phyloP scores from a whole-genome alignment of 1,140 invertebrate genomes.

The Pseudomyrmex sp. region DNA sequence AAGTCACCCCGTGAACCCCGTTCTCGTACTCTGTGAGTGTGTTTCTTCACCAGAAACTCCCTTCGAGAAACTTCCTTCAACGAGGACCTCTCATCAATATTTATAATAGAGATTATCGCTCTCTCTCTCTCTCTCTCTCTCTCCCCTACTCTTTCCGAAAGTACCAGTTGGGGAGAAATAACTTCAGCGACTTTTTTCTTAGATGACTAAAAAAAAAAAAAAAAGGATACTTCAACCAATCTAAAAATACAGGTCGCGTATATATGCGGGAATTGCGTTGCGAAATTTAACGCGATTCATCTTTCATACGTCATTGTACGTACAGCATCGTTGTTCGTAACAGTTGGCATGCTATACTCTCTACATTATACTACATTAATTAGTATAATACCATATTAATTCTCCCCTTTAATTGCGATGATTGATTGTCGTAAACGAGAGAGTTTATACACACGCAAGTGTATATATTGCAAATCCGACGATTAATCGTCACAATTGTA shows the following conservation, averaged over 20 bases:
- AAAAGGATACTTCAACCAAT: too few species aligned
- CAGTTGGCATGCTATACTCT: not conserved
- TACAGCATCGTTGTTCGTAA: too few species aligned
- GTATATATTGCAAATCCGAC: not conserved
- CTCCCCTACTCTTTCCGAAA: too few species aligned
- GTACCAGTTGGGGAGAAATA: too few species aligned
- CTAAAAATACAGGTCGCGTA: too few species aligned
- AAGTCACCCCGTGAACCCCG: slow-evolving; percentile 8
- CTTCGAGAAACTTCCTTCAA: slow-evolving; percentile 35
- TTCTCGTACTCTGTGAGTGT: not conserved
- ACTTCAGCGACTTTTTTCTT: too few species aligned
- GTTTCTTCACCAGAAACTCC: slow-evolving; percentile 16
- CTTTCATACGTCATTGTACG: too few species aligned
- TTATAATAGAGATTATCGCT: slow-evolving; percentile 18
- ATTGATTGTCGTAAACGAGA: not conserved
- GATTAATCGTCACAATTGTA: not conserved
- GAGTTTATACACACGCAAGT: not conserved
- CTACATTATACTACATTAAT: not conserved
- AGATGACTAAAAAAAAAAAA: too few species aligned
- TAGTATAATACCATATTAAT: not conserved
- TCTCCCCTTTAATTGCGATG: not conserved
- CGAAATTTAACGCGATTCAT: too few species aligned
- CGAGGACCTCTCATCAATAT: slow-evolving; percentile 49
- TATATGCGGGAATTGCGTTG: too few species aligned
- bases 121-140: too few species aligned